Percentiles rank a stretch among this genome's conserved stretches.
phyloP scores from a whole-genome alignment of 2,888 invertebrate genomes.

The Teinopalpus imperialis region DNA sequence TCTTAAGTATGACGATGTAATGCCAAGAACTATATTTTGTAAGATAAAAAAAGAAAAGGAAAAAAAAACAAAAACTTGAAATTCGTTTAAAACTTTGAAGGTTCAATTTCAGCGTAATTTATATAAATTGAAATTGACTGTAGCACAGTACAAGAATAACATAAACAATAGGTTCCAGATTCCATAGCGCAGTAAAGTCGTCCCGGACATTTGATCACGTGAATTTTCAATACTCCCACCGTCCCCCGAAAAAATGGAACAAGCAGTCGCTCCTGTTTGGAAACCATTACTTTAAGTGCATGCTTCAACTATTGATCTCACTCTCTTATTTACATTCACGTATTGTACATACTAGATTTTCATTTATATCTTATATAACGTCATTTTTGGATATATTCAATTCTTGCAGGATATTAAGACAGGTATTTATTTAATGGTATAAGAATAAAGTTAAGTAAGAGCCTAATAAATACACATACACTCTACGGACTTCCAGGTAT shows the following conservation, averaged over 20 bases:
- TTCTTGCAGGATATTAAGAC: too few species aligned
- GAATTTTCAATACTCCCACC: slow-evolving; percentile 52
- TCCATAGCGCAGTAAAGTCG: slow-evolving; percentile 33
- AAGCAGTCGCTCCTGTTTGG: slow-evolving; percentile 47
- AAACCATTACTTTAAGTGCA: slow-evolving; percentile 67
- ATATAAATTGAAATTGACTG: slow-evolving; percentile 41
- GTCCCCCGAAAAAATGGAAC: slow-evolving; percentile 50
- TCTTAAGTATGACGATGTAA: too few species aligned
- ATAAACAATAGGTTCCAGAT: slow-evolving; percentile 39
- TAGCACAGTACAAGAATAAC: slow-evolving; percentile 37
- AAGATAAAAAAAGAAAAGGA: too few species aligned
- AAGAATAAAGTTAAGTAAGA: too few species aligned
- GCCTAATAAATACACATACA: too few species aligned
- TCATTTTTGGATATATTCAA: too few species aligned
- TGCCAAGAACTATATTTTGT: too few species aligned
- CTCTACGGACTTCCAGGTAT: too few species aligned
- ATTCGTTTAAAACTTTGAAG: slow-evolving; percentile 6
- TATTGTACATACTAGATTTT: slow-evolving; percentile 19
- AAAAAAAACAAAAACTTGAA: too few species aligned
- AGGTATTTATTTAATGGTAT: too few species aligned
- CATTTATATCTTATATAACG: slow-evolving; percentile 17
- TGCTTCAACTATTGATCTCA: slow-evolving; percentile 41
- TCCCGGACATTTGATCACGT: slow-evolving; percentile 49
- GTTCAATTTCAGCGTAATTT: slow-evolving; percentile 22
- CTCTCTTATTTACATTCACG: too few species aligned